Evolutionary conservation across 2,888 invertebrate species (phyloP), one percentile per base, ranked within the genome.

Genomic region (Caprella mutica): DNA sequence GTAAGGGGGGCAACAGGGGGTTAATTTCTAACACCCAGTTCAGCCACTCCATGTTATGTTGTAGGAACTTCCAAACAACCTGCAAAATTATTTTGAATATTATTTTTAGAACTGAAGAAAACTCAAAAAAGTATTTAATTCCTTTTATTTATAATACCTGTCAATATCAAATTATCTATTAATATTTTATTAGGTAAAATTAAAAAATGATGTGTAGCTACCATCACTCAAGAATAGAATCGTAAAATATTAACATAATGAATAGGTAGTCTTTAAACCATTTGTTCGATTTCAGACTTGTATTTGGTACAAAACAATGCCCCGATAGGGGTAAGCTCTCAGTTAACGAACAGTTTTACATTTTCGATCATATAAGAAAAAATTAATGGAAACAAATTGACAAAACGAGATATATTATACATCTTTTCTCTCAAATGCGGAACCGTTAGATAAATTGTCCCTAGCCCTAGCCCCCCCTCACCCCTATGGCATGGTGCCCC

Each of bases 21-120:
- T 58, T 54, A 17, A 51, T 55, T 9, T 48, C 44, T 8, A 62
- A 26, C 17, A 44, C 35, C 19, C 59, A 55, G 43, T 56, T 56
- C 21, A 62, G 24, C 62, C 62, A 62, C 42, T 59, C 59, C 56
- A 62, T 59, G 46, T 62, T 62, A 19, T 58, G 42, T 26, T 56
- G 55, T 17, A 62, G 46, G 30, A 56, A 62, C 44, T 59, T 58
- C 56, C 62, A 56, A 21, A 59, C 46, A 12, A 56, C 53, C 62
- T 62, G 54, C 3, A 21, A 40, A 14, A n/a, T n/a, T n/a, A n/a
- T n/a, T n/a, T n/a, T n/a, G n/a, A n/a, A 43, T n/a, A n/a, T n/a
- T n/a, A n/a, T n/a, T n/a, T n/a, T n/a, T n/a, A n/a, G n/a, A n/a
- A n/a, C n/a, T n/a, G n/a, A n/a, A n/a, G n/a, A n/a, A n/a, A n/a